These are phyloP conservation scores for Hylaea fasciaria DNA, from an alignment of 2,888 invertebrate species.

Conservation along the genomic window DNA sequence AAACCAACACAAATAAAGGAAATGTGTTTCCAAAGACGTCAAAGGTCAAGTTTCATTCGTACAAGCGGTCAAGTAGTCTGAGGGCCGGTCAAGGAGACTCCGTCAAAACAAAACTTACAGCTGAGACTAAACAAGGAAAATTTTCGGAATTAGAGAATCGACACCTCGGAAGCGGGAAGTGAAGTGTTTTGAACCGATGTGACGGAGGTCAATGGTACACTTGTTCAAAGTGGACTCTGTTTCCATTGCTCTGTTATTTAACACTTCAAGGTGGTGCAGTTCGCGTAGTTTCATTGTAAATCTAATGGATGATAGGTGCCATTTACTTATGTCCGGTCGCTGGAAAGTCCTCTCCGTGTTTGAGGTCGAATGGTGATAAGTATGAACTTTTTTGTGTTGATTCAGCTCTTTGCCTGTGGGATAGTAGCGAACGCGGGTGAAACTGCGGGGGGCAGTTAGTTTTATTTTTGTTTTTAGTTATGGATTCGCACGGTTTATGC, in stretches of 20 bases:
- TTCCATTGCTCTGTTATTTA: conserved; percentile 32
- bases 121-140: conserved; percentile 42
- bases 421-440: too few species aligned
- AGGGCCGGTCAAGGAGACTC: conserved; percentile 65
- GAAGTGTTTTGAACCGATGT: conserved; percentile 48
- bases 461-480: too few species aligned
- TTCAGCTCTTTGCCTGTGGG: too few species aligned
- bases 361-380: neutral
- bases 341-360: conserved; percentile 10
- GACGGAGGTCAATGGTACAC: conserved; percentile 38
- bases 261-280: conserved; percentile 32
- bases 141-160: conserved; percentile 25
- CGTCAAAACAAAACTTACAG: conserved; percentile 55
- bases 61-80: conserved; percentile 58
- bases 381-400: too few species aligned
- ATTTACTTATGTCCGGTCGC: conserved; percentile 14
- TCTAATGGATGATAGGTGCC: conserved; percentile 5
- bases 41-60: conserved; percentile 66
- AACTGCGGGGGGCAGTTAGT: too few species aligned
- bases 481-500: too few species aligned
- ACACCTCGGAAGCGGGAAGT: conserved; percentile 49
- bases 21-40: conserved; percentile 48
- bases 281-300: conserved; percentile 18
- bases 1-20: conserved; percentile 66
- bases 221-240: conserved; percentile 32